phyloP scores from a whole-genome alignment of 2,797 vertebrate species.

The Muscicapa striata region DNA sequence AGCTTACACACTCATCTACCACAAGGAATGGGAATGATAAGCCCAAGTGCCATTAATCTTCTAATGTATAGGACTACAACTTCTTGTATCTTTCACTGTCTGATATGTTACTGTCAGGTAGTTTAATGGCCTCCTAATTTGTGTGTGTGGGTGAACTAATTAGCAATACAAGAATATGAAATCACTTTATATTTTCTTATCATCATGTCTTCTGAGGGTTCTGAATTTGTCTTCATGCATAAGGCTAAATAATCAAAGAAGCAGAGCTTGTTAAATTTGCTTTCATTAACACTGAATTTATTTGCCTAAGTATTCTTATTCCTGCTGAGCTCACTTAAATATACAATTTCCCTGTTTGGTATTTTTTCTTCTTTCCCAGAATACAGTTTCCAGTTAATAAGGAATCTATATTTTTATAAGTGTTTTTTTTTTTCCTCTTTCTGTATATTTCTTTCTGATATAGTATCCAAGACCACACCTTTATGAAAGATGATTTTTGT shows the following conservation, averaged over 20 bases:
- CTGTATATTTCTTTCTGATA: neutral
- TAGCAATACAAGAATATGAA: slow-evolving; percentile 59
- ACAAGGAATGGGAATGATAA: neutral
- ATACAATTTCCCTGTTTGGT: slow-evolving; percentile 8
- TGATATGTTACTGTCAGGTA: neutral
- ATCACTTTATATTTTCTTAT: slow-evolving; percentile 54
- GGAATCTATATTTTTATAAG: neutral
- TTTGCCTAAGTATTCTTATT: slow-evolving; percentile 63
- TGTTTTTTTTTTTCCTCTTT: neutral
- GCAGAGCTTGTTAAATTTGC: slow-evolving; percentile 38
- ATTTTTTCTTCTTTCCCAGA: slow-evolving; percentile 21
- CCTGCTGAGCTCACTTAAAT: slow-evolving; percentile 60
- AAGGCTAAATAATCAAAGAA: slow-evolving; percentile 65
- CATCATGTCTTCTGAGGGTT: slow-evolving; percentile 30
- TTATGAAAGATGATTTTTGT: neutral
- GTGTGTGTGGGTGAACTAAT: slow-evolving; percentile 59
- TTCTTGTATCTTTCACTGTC: neutral
- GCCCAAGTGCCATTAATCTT: neutral
- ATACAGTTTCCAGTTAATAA: slow-evolving; percentile 24
- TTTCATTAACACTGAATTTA: slow-evolving; percentile 63
- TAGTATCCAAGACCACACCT: neutral
- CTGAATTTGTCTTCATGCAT: slow-evolving; percentile 55
- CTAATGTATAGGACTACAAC: neutral
- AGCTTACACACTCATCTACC: neutral
- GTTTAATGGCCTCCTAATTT: slow-evolving; percentile 58